Evolutionary conservation across 2,797 vertebrate species (phyloP).

Genomic region (Diceros bicornis): DNA sequence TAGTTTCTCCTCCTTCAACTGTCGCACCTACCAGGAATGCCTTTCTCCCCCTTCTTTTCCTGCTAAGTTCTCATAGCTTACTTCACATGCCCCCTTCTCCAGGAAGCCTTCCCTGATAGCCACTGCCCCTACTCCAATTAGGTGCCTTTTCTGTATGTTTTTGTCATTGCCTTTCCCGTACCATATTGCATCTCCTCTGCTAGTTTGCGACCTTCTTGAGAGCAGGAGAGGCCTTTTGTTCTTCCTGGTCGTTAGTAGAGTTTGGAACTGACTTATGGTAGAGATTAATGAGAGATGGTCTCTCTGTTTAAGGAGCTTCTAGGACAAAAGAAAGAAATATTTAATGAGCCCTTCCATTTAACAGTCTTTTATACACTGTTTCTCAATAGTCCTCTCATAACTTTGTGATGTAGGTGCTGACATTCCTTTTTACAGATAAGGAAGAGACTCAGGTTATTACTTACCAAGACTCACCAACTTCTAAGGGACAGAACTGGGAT

Average conservation of each 20-base stretch:
- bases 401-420: conserved; percentile 45
- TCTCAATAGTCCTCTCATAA: conserved; percentile 7
- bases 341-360: not conserved
- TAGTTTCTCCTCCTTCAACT: not conserved
- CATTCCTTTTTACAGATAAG: conserved; percentile 13
- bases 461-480: not conserved
- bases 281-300: not conserved
- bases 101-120: conserved; percentile 47
- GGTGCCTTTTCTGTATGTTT: not conserved
- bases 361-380: conserved; percentile 17
- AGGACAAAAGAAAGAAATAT: conserved; percentile 39
- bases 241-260: not conserved
- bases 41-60: not conserved
- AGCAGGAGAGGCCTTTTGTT: not conserved
- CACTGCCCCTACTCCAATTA: not conserved
- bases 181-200: not conserved
- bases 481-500: conserved; percentile 5
- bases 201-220: not conserved
- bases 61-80: conserved; percentile 32
- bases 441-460: conserved; percentile 30
- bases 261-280: conserved; percentile 51
- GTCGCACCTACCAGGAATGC: not conserved
- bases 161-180: not conserved
- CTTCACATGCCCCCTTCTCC: not conserved
- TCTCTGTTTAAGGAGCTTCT: conserved; percentile 38